phyloP scores from a whole-genome alignment of 2,797 vertebrate genomes.

The Ciconia nigra region DNA sequence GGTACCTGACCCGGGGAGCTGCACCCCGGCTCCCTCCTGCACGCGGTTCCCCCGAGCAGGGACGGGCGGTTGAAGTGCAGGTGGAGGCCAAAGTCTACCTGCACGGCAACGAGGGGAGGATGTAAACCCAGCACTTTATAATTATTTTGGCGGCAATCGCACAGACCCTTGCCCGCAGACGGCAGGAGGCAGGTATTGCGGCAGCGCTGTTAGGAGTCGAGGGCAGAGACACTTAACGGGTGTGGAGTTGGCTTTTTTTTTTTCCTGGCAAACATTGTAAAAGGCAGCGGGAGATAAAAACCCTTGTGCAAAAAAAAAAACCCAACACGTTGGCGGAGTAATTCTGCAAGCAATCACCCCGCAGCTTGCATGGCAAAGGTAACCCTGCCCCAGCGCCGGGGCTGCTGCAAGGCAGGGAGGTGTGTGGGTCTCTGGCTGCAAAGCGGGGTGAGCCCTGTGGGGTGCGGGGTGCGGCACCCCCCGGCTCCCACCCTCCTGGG shows the following conservation, averaged over 20 bases:
- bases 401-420: neutral
- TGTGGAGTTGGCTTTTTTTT: neutral
- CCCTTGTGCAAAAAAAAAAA: neutral
- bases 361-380: neutral
- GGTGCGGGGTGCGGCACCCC: neutral
- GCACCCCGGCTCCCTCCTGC: neutral
- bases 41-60: fast-evolving
- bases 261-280: neutral
- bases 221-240: neutral
- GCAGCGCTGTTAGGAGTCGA: neutral
- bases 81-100: constrained; percentile 36
- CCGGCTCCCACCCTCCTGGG: neutral
- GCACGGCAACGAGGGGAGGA: neutral
- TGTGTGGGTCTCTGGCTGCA: fast-evolving
- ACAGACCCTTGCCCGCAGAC: constrained; percentile 1
- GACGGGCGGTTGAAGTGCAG: neutral
- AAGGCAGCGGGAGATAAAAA: neutral
- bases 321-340: no score
- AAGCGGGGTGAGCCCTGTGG: neutral
- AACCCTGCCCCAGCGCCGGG: neutral
- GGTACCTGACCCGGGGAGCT: fast-evolving
- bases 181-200: fast-evolving
- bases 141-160: constrained; percentile 23
- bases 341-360: neutral
- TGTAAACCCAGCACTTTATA: neutral